Percentiles rank a stretch among this genome's conserved stretches.
phyloP scores from a whole-genome alignment of 2,113 vertebrate genomes.

The Neopipo cinnamomea region DNA sequence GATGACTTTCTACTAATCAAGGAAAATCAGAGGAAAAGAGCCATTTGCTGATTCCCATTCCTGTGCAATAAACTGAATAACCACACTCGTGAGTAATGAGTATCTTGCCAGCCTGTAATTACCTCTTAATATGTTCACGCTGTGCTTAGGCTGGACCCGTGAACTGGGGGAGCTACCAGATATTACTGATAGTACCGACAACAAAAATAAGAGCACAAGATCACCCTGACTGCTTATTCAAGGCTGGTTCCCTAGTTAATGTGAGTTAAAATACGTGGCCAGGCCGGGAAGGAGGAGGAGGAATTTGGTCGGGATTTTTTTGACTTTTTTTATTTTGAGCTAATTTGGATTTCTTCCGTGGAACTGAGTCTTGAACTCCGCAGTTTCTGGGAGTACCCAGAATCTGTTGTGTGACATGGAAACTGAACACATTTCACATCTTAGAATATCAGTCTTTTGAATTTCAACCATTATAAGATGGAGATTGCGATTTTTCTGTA shows the following conservation, averaged over 20 bases:
- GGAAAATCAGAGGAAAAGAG: neutral
- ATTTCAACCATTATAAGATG: neutral
- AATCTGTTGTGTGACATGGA: neutral
- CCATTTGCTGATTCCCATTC: neutral
- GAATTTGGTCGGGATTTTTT: neutral
- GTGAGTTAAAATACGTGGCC: neutral
- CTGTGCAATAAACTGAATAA: neutral
- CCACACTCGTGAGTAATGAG: neutral
- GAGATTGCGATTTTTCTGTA: neutral
- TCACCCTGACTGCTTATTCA: neutral
- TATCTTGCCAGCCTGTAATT: neutral
- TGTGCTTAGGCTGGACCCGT: neutral
- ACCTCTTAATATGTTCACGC: neutral
- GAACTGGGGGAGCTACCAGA: neutral
- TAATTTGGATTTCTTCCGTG: neutral
- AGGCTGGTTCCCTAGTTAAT: neutral
- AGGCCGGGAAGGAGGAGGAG: neutral
- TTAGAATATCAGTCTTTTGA: neutral
- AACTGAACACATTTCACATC: neutral
- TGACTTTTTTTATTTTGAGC: neutral
- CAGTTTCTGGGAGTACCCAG: neutral
- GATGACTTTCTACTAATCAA: neutral
- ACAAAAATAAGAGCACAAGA: neutral
- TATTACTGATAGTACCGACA: neutral
- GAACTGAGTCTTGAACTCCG: neutral